These are phyloP conservation scores for Panurus biarmicus DNA, from an alignment of 2,113 vertebrate species.

Conservation along the genomic window DNA sequence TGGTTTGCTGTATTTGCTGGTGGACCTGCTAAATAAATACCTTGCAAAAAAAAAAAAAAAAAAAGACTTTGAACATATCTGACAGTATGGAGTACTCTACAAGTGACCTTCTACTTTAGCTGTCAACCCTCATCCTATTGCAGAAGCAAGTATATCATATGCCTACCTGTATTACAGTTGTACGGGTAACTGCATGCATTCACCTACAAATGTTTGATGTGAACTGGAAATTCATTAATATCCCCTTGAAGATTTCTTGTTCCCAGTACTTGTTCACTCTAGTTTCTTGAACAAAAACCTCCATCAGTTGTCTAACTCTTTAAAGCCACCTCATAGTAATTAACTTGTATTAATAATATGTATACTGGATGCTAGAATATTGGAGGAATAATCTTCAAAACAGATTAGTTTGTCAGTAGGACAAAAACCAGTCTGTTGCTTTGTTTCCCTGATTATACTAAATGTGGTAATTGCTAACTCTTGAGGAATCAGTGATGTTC, in stretches of 20 bases:
- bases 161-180: not conserved
- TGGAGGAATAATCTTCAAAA: not conserved
- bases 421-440: not conserved
- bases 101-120: not conserved
- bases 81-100: not conserved
- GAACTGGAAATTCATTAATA: not conserved
- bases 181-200: not conserved
- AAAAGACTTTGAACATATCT: not conserved
- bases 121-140: not conserved
- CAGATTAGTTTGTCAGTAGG: not conserved
- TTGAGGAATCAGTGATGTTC: not conserved
- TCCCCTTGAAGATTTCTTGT: not conserved
- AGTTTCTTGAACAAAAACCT: not conserved
- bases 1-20: not conserved
- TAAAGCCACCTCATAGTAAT: not conserved
- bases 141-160: not conserved
- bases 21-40: not conserved
- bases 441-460: not conserved
- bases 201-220: not conserved
- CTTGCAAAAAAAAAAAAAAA: not conserved
- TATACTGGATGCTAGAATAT: not conserved
- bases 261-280: not conserved
- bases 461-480: not conserved
- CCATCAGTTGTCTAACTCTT: not conserved
- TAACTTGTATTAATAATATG: not conserved